Evolutionary conservation across 2,888 invertebrate genomes (phyloP).

Genomic region (Epistrophe eligans): DNA sequence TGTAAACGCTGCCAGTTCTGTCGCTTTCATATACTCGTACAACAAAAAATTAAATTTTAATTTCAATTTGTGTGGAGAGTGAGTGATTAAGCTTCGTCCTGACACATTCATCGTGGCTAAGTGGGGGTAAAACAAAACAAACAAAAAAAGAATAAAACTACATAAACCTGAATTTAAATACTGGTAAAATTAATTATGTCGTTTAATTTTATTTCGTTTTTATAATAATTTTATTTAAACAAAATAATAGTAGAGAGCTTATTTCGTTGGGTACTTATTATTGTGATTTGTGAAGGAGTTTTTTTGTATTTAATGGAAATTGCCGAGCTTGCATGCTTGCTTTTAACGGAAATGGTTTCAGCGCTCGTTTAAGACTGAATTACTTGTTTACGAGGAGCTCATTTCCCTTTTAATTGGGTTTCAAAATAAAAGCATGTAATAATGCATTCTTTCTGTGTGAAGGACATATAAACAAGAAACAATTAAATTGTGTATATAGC

Average conservation of each 20-base stretch:
- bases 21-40: neutral
- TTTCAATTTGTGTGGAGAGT: conserved; percentile 54
- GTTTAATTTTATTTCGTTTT: conserved; percentile 46
- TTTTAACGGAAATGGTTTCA: conserved; percentile 9
- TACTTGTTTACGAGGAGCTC: conserved; percentile 14
- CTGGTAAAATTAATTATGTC: conserved; percentile 63
- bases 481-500: neutral
- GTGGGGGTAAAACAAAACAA: neutral
- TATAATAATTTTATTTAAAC: conserved; percentile 7
- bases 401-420: conserved; percentile 6
- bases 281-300: neutral
- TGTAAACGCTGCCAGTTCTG: neutral
- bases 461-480: neutral
- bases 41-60: conserved; percentile 58
- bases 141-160: conserved; percentile 14
- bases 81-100: conserved; percentile 50
- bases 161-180: conserved; percentile 47
- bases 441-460: neutral
- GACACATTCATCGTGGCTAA: conserved; percentile 50
- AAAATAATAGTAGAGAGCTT: conserved; percentile 14
- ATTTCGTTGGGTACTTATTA: neutral
- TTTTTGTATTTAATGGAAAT: neutral
- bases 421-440: neutral
- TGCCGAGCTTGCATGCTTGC: neutral
- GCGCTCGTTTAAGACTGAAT: neutral